A percentile compares a stretch with the other conserved stretches of the same genome.
phyloP scores from a whole-genome alignment of 2,113 vertebrate species.

The Odontophorus gujanensis region DNA sequence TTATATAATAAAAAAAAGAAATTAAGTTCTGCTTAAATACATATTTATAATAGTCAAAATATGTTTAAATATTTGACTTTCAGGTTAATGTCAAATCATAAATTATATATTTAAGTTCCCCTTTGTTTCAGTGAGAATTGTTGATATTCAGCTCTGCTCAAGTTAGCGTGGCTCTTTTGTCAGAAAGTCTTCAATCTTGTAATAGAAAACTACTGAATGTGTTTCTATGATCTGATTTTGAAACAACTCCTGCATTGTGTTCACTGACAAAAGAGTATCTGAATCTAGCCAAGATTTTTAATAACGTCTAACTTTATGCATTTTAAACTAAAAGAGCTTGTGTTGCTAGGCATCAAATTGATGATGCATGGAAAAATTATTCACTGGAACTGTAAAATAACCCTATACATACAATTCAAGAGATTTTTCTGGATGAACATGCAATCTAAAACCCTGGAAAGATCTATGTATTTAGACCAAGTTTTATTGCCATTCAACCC shows the following conservation, averaged over 20 bases:
- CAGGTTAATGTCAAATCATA: background rate
- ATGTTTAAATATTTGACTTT: background rate
- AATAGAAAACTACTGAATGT: conserved; percentile 43
- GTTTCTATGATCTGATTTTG: conserved; percentile 53
- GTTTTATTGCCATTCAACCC: background rate
- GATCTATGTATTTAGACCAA: background rate
- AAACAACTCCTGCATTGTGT: conserved; percentile 56
- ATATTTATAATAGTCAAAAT: background rate
- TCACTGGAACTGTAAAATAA: conserved; percentile 48
- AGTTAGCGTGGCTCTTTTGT: background rate
- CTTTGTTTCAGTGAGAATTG: background rate
- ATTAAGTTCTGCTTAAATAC: background rate
- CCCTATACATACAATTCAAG: conserved; percentile 25
- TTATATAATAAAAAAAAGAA: background rate
- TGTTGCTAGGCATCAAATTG: conserved; percentile 72
- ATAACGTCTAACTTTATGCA: conserved; percentile 54
- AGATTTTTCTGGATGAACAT: conserved; percentile 22
- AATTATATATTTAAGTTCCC: background rate
- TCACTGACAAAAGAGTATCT: conserved; percentile 54
- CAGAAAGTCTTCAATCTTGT: conserved; percentile 36
- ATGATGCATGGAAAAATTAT: conserved; percentile 58
- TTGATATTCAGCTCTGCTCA: background rate
- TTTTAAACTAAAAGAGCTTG: conserved; percentile 68
- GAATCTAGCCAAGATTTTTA: conserved; percentile 63
- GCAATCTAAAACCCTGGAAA: conserved; percentile 7